Base-by-base conservation (phyloP, 2,797 vertebrate species). In the Eurystomus glaucurus region DNA sequence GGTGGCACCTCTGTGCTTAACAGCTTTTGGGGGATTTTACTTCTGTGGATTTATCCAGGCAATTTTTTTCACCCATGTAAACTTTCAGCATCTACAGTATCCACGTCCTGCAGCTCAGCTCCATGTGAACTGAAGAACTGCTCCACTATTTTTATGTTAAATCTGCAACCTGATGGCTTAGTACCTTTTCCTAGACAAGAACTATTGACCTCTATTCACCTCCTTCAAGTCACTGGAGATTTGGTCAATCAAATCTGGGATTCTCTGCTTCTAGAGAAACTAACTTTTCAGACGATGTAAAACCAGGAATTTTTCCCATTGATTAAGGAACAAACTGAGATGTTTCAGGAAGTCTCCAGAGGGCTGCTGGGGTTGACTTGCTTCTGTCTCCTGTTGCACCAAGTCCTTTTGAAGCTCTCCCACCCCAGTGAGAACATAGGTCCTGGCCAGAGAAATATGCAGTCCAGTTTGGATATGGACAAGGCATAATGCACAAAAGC, bases 371-470 rank as follows among this genome's bases (percentile, higher is more conserved):
- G 7, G 18, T 57, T 80, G 37, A 65, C 6, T 14, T 3, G 3
- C 14, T 76, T n/a, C 43, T 1, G 2, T 25, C 28, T 77, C 33
- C 41, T 64, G 10, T 19, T 31, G 39, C n/a, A 85, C 17, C 25
- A 52, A 79, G 46, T 31, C 23, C 26, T 68, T n/a, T 26, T 58
- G 37, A 60, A 91, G 26, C 17, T 80, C 14, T 90, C 29, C 37
- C 2, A 6, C 8, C 11, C 2, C 39, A 20, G 25, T 0, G 0
- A 88, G 25, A 26, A 26, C 0, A 2, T 26, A 54, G 28, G 9
- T 62, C 55, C 68, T 74, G 29, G 75, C 33, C 39, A 45, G 29
- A 77, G 76, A 58, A 35, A 23, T 7, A 13, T 5, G 3, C 0
- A 1, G 5, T n/a, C 18, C 12, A 16, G 21, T 48, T 39, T 0